Evolutionary conservation across 2,888 invertebrate genomes (phyloP).

Genomic region (Catocala fraxini): DNA sequence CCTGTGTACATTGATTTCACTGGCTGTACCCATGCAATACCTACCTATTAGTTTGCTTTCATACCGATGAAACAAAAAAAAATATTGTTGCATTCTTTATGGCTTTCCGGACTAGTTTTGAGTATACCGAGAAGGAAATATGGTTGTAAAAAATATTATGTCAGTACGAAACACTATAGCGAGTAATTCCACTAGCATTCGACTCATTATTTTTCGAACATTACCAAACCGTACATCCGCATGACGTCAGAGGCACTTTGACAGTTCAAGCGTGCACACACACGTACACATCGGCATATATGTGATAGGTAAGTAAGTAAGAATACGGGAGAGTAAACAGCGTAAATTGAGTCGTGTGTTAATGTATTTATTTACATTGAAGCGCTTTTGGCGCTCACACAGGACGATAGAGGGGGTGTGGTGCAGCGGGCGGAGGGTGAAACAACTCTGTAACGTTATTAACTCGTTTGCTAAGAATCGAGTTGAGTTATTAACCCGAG

Average conservation of each 20-base stretch:
- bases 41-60: no score
- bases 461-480: conserved; percentile 16
- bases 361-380: conserved; percentile 28
- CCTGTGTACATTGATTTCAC: no score
- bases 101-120: no score
- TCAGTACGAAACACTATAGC: no score
- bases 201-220: no score
- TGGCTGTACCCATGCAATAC: no score
- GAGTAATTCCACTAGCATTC: no score
- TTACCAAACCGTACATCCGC: no score
- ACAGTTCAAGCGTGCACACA: conserved; percentile 25
- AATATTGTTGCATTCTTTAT: no score
- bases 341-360: conserved; percentile 24
- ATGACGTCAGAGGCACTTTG: conserved; percentile 29
- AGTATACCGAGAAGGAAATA: no score
- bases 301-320: conserved; percentile 12
- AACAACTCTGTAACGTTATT: conserved; percentile 17
- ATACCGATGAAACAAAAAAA: no score
- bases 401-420: background rate
- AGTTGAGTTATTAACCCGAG: conserved; percentile 15
- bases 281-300: conserved; percentile 5
- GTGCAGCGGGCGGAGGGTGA: background rate
- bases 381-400: conserved; percentile 4
- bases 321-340: conserved; percentile 15
- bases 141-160: no score